phyloP scores from a whole-genome alignment of 1,140 invertebrate genomes.

The Cardiocondyla obscurior region DNA sequence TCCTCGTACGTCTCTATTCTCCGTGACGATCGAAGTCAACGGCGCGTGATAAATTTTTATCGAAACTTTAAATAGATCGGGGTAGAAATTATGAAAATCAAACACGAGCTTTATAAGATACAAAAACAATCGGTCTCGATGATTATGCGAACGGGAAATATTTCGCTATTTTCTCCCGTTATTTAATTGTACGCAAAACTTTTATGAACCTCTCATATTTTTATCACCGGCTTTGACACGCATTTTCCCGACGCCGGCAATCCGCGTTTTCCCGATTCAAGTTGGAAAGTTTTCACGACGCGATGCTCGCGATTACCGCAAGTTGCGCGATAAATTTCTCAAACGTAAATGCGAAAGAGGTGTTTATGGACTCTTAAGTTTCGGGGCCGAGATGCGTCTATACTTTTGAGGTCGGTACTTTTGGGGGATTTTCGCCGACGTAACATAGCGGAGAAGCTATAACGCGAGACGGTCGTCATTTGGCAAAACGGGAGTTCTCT shows the following conservation, averaged over 20 bases:
- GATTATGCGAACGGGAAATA: background rate
- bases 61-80: background rate
- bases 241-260: background rate
- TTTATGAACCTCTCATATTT: background rate
- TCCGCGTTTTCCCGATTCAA: background rate
- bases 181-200: background rate
- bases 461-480: constrained; percentile 24
- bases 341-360: background rate
- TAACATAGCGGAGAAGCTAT: background rate
- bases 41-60: background rate
- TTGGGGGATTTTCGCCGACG: background rate
- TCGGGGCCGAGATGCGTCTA: background rate
- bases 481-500: constrained; percentile 30
- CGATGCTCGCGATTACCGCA: background rate
- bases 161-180: background rate
- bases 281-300: background rate
- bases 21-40: background rate
- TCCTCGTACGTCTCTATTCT: background rate
- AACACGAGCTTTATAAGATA: no score
- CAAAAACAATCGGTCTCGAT: no score
- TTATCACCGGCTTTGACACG: background rate
- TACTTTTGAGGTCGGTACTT: no score
- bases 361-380: background rate
- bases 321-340: background rate
- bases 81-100: background rate